Conservation (phyloP, 2,113 vertebrate species). For the Pagrus major region DNA sequence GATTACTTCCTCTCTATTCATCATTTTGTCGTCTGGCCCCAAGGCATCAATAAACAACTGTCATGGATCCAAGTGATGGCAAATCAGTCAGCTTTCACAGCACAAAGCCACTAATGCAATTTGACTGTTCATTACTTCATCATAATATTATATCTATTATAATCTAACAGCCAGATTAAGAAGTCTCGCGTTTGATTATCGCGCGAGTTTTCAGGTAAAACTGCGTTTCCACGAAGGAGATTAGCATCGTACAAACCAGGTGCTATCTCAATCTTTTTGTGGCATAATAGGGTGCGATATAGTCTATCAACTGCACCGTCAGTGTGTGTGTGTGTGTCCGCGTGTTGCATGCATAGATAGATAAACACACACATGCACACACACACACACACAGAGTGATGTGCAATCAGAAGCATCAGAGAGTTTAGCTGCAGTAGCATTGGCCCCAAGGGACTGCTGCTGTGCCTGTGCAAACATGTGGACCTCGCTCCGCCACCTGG, state of each 20-base stretch:
- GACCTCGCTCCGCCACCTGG: conserved; percentile 69
- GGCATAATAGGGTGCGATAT: conserved; percentile 60
- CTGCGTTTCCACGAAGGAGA: conserved; percentile 54
- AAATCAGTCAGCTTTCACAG: conserved; percentile 70
- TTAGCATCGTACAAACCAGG: conserved; percentile 64
- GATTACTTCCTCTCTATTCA: conserved; percentile 81
- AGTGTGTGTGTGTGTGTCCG: conserved; percentile 36
- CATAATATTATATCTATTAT: conserved; percentile 59
- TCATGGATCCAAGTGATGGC: conserved; percentile 75
- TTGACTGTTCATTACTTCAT: conserved; percentile 71
- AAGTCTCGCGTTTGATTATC: conserved; percentile 60
- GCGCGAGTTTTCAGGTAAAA: conserved; percentile 57
- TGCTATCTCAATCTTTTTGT: conserved; percentile 63
- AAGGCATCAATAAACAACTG: conserved; percentile 82
- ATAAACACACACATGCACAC: conserved; percentile 55
- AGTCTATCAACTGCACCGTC: conserved; percentile 64
- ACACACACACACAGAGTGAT: conserved; percentile 51
- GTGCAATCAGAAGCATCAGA: conserved; percentile 77
- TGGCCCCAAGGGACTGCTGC: conserved; percentile 72
- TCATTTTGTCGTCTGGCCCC: conserved; percentile 76
- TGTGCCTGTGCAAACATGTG: conserved; percentile 81
- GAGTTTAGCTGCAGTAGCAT: conserved; percentile 69
- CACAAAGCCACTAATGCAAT: conserved; percentile 70
- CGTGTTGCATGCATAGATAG: conserved; percentile 55
- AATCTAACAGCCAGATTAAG: conserved; percentile 51